phyloP scores from a whole-genome alignment of 1,140 invertebrate genomes.

The Ceratoteleas bidentatus region DNA sequence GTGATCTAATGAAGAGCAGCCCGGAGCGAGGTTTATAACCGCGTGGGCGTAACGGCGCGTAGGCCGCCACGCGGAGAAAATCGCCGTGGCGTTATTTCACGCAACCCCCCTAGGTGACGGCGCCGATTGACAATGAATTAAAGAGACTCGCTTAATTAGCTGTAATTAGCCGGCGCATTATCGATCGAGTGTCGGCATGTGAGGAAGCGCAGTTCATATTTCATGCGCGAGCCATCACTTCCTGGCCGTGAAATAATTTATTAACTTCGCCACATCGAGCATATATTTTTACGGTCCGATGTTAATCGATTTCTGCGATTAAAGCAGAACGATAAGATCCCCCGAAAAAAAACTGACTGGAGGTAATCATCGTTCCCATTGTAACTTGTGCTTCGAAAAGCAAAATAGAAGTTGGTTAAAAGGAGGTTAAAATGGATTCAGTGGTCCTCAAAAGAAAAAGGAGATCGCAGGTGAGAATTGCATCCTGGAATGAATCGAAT shows the following conservation, averaged over 20 bases:
- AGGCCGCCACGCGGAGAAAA: conserved; percentile 43
- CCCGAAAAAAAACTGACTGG: no score
- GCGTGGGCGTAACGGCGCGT: conserved; percentile 40
- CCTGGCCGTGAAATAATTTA: conserved; percentile 36
- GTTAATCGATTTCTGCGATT: conserved; percentile 6
- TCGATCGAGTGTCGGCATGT: conserved; percentile 51
- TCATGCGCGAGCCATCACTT: conserved; percentile 41
- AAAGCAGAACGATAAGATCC: background rate
- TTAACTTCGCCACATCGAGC: conserved; percentile 2
- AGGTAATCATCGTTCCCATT: no score
- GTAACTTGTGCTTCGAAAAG: no score
- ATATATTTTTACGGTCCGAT: conserved; percentile 12
- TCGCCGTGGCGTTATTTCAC: conserved; percentile 37
- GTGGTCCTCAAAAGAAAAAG: background rate
- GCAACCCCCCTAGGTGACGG: conserved; percentile 66
- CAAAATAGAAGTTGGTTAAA: no score
- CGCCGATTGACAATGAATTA: conserved; percentile 60
- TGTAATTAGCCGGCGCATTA: conserved; percentile 71
- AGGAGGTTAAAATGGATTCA: background rate
- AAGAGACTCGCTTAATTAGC: conserved; percentile 73
- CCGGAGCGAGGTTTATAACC: conserved; percentile 15
- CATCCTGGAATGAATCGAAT: no score
- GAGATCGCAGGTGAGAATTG: background rate
- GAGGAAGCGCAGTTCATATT: conserved; percentile 68
- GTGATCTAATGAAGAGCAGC: no score